Percentiles rank a stretch among this genome's conserved stretches.
These are phyloP conservation scores for Heterochromis multidens DNA, from an alignment of 2,113 vertebrate species.

Conservation along the genomic window DNA sequence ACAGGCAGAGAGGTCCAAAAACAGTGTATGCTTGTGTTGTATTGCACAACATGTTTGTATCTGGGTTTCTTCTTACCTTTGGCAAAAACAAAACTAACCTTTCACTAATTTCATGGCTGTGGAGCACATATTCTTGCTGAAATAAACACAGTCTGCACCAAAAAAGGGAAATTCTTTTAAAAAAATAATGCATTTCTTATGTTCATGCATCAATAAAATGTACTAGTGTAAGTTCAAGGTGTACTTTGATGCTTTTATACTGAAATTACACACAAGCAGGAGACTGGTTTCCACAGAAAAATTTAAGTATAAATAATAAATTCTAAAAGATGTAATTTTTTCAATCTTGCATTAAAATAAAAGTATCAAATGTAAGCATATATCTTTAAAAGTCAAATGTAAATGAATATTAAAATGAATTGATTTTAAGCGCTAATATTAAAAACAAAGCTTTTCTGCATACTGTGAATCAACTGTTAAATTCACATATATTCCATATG, in stretches of 20 bases:
- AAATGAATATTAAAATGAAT: background rate
- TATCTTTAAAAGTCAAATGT: background rate
- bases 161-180: background rate
- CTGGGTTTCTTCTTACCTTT: constrained; percentile 1
- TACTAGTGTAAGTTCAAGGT: constrained; percentile 5
- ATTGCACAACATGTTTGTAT: constrained; percentile 16
- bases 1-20: background rate
- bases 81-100: constrained; percentile 40
- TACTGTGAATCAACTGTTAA: background rate
- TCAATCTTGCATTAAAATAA: background rate
- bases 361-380: background rate
- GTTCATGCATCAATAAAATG: background rate
- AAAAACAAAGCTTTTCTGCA: background rate
- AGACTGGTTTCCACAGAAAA: background rate
- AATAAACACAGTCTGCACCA: constrained; percentile 3
- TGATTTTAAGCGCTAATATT: background rate
- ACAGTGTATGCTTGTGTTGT: background rate
- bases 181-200: background rate
- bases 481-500: background rate
- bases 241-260: background rate
- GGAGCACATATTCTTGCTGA: background rate
- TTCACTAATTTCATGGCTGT: constrained; percentile 44
- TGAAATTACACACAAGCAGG: background rate
- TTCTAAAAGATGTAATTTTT: background rate
- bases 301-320: background rate